Evolutionary conservation across 2,113 vertebrate species (phyloP).

Genomic region (Microcebus lehilahytsara): DNA sequence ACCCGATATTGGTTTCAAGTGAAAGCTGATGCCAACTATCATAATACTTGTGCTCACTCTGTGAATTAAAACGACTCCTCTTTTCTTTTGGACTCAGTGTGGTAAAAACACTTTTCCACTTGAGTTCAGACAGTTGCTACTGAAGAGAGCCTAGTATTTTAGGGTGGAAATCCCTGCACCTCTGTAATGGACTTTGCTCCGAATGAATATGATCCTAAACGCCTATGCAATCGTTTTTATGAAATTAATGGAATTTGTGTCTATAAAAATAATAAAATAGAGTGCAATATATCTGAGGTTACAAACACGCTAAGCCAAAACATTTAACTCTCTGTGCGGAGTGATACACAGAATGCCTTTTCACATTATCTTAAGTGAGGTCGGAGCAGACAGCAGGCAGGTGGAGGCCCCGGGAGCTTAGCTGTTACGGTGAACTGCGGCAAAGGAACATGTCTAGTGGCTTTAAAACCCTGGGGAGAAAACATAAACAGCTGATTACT

Average conservation of each 20-base stretch:
- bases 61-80: neutral
- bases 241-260: slow-evolving; percentile 56
- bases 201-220: slow-evolving; percentile 68
- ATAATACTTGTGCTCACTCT: neutral
- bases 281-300: slow-evolving; percentile 51
- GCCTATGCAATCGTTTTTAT: slow-evolving; percentile 64
- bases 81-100: neutral
- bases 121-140: neutral
- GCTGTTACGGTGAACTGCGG: slow-evolving; percentile 42
- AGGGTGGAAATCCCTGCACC: neutral
- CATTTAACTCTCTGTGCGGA: slow-evolving; percentile 70
- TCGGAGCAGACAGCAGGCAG: slow-evolving; percentile 75
- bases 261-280: slow-evolving; percentile 70
- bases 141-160: neutral
- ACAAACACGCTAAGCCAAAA: slow-evolving; percentile 70
- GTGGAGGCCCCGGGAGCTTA: slow-evolving; percentile 52
- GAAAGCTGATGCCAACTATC: slow-evolving; percentile 36
- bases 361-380: slow-evolving; percentile 80
- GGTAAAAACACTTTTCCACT: neutral
- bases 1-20: slow-evolving; percentile 47
- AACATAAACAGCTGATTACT: slow-evolving; percentile 68
- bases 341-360: slow-evolving; percentile 74
- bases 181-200: slow-evolving; percentile 57
- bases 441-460: slow-evolving; percentile 59
- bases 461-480: slow-evolving; percentile 79